These are phyloP conservation scores for Theretra japonica DNA, from an alignment of 2,888 invertebrate genomes.

Conservation along the genomic window DNA sequence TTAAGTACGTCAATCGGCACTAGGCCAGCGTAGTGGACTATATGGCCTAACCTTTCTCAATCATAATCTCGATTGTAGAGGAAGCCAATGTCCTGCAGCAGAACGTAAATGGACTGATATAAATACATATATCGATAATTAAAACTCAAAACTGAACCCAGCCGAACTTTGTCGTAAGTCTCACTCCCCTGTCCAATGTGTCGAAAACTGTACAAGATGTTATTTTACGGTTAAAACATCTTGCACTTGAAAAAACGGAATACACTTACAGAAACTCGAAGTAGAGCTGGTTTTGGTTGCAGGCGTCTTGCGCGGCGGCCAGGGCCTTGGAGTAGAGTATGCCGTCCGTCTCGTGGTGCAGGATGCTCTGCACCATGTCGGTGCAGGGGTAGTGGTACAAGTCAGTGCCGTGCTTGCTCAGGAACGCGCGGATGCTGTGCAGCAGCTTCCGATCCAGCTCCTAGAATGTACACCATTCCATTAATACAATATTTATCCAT, in stretches of 20 bases:
- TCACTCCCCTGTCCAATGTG: not conserved
- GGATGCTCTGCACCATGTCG: conserved; percentile 88
- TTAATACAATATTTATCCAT: no score
- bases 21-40: no score
- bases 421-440: conserved; percentile 84
- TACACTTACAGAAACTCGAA: conserved; percentile 81
- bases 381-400: conserved; percentile 86
- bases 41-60: no score
- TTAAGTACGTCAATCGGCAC: no score
- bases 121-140: no score
- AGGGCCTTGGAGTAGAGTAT: conserved; percentile 84
- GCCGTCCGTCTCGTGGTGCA: conserved; percentile 86
- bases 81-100: no score
- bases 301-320: conserved; percentile 75
- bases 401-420: conserved; percentile 86
- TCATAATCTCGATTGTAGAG: no score
- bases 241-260: conserved; percentile 20
- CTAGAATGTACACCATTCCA: conserved; percentile 54
- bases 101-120: no score
- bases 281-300: conserved; percentile 82
- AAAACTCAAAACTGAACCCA: no score
- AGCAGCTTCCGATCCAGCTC: conserved; percentile 76
- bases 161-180: not conserved
- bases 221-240: no score
- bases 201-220: no score